A percentile compares a stretch with the other conserved stretches of the same genome.
Evolutionary conservation across 2,113 vertebrate genomes (phyloP).

Genomic region (Paradoxurus hermaphroditus): DNA sequence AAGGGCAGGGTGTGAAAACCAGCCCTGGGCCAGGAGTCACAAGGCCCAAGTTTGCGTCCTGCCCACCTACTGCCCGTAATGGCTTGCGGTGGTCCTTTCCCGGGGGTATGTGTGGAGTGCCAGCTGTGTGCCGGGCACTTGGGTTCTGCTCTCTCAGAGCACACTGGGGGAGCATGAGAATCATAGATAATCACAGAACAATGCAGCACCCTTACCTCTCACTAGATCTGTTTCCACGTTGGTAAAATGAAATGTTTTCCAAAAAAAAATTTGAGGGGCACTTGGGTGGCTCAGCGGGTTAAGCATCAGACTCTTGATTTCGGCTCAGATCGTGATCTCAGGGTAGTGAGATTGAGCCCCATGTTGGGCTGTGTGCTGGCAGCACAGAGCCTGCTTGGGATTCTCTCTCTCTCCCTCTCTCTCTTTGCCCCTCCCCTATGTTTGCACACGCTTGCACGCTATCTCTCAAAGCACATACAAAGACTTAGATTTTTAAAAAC

Average conservation of each 20-base stretch:
- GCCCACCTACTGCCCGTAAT: not conserved
- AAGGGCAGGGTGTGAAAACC: not conserved
- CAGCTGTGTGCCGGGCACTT: not conserved
- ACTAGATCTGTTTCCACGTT: not conserved
- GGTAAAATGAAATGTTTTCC: not conserved
- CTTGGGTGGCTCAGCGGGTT: no score
- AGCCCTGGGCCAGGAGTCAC: not conserved
- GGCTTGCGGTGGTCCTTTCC: not conserved
- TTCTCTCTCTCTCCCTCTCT: no score
- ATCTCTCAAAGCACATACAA: no score
- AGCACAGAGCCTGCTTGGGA: no score
- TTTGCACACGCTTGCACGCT: no score
- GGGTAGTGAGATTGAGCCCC: no score
- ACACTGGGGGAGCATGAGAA: not conserved
- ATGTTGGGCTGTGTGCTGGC: no score
- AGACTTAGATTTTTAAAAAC: no score
- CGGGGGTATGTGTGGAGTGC: not conserved
- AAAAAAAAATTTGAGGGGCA: not conserved
- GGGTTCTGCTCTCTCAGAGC: not conserved
- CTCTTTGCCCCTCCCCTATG: no score
- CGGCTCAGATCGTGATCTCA: no score
- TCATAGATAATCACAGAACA: not conserved
- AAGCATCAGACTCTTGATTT: no score
- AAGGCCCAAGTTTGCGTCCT: not conserved
- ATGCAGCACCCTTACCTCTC: fast-evolving